Conservation (phyloP, 2,113 vertebrate species). For the Vimba vimba region DNA sequence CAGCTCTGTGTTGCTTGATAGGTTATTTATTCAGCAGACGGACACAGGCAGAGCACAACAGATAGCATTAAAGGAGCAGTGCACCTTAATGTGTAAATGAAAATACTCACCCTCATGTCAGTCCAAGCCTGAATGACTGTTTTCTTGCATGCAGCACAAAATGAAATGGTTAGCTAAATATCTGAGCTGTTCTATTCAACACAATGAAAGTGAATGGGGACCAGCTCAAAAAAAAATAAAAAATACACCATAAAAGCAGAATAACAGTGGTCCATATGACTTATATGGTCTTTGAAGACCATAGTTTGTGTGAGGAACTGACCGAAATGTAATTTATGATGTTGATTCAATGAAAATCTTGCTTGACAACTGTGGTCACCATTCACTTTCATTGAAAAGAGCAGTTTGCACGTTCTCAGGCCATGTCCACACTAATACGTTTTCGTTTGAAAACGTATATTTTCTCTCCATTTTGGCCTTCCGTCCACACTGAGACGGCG, state of each 20-base stretch:
- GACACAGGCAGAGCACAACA: slow-evolving; percentile 6
- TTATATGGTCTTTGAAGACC: not conserved
- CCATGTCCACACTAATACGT: too few relatives aligned
- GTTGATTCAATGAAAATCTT: not conserved
- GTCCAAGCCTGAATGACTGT: not conserved
- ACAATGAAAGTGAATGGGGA: not conserved
- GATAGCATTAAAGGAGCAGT: slow-evolving; percentile 21
- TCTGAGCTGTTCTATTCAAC: not conserved
- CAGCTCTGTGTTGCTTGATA: slow-evolving; percentile 37
- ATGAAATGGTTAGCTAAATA: not conserved
- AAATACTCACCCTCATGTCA: not conserved
- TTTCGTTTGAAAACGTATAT: too few relatives aligned
- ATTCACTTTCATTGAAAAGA: not conserved
- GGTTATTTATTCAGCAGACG: slow-evolving; percentile 42
- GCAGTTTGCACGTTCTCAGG: not conserved
- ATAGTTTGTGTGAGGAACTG: not conserved
- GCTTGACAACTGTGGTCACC: not conserved
- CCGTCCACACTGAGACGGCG: too few relatives aligned
- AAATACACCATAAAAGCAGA: not conserved
- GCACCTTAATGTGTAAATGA: not conserved
- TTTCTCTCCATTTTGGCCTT: too few relatives aligned
- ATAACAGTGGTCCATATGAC: not conserved
- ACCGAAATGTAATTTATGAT: not conserved
- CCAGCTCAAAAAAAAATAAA: not conserved
- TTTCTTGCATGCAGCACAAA: not conserved